Base-by-base conservation (phyloP, 1,140 invertebrate genomes). In the Dendrolimus kikuchii region DNA sequence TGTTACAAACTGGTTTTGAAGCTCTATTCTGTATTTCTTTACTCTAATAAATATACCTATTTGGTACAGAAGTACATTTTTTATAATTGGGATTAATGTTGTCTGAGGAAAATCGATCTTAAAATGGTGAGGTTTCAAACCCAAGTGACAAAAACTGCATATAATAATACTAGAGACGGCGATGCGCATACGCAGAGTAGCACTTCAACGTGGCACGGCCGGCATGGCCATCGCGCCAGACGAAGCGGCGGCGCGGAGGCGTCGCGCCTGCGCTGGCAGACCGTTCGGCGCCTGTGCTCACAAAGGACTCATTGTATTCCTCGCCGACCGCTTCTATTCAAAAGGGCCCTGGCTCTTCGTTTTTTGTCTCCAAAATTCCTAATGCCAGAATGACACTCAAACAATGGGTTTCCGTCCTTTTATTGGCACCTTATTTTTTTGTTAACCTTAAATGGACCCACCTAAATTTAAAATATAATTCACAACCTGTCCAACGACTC, bases 351-450 rank as follows among this genome's bases (percentile, higher is more conserved):
- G 63, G 64, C 61, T 70, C 57, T 51, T 59, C 49, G 58, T 43
- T 51, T 64, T 82, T 83, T 77, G 78, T 77, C 68, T 58, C 57
- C 60, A 40, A 69, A 82, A 81, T 82, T 80, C 81, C 71, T 71
- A 68, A 77, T 77, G 68, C 67, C 72, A 79, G 74, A 81, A 80
- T 77, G 77, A 81, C 77, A 80, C 64, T 66, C 82, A 74, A 81
- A 86, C 81, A 86, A 86, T 80, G 74, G 75, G 77, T 84, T 86
- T 86, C 82, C 82, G 82, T 86, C 81, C 82, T 71, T 86, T 84
- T 86, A 86, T 86, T 86, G 78, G 81, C 83, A 86, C 81, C 83
- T 83, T 77, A 81, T 77, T 86, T 86, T 86, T 84, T 81, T 77
- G 78, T 40, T 51, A 55, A 64, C 58, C 53, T 77, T 71, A 75